phyloP scores from a whole-genome alignment of 2,888 invertebrate genomes.

The Eurytoma californica region DNA sequence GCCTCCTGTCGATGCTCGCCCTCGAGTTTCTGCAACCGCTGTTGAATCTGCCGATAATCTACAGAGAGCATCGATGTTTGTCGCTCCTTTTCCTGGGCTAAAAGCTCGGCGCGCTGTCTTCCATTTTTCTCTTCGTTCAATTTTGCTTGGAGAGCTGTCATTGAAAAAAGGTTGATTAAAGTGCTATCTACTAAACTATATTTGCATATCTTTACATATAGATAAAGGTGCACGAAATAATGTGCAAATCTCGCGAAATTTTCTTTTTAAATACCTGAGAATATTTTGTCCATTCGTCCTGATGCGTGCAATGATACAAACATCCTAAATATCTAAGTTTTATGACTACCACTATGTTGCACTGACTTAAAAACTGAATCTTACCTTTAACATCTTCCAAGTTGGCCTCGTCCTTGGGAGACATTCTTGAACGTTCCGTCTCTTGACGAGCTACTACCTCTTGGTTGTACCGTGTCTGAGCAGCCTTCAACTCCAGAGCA shows the following conservation, averaged over 20 bases:
- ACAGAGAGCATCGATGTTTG: conserved; percentile 96
- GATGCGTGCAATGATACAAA: conserved; percentile 75
- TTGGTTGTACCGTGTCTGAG: conserved; percentile 89
- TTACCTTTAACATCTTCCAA: conserved; percentile 93
- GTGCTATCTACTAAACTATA: not conserved
- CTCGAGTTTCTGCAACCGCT: conserved; percentile 91
- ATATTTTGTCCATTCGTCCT: conserved; percentile 83
- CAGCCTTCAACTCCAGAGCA: conserved; percentile 88
- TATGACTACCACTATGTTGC: not conserved
- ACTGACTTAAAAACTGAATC: not conserved
- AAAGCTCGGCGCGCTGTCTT: conserved; percentile 90
- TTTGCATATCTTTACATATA: too few species aligned
- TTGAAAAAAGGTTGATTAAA: not conserved
- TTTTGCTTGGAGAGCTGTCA: conserved; percentile 90
- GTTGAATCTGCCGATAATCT: conserved; percentile 95
- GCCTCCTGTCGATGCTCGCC: conserved; percentile 93
- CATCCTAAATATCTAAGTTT: conserved; percentile 12
- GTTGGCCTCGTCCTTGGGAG: conserved; percentile 94
- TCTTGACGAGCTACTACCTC: conserved; percentile 92
- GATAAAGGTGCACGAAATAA: not conserved
- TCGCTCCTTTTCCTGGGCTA: conserved; percentile 93
- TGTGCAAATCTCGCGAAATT: not conserved
- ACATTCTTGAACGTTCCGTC: conserved; percentile 88
- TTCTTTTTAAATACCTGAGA: conserved; percentile 77
- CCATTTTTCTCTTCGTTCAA: conserved; percentile 92